Base-by-base conservation (phyloP, 2,888 invertebrate genomes). In the Agrotis clavis region DNA sequence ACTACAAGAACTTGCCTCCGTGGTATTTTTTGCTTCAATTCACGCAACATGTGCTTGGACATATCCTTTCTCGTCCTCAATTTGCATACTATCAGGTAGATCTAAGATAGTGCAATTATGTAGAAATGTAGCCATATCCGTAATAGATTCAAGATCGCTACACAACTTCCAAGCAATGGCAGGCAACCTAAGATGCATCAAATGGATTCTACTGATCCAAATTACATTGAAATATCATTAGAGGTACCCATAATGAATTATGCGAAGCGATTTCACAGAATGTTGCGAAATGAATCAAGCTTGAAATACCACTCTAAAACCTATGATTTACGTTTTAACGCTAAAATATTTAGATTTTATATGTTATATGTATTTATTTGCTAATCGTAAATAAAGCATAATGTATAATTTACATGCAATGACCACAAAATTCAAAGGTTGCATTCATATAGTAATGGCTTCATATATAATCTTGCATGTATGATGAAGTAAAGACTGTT, bases 341-440 rank as follows among this genome's bases (percentile, higher is more conserved):
- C 45, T 19, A 60, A 70, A 53, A 68, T 79, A 75, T 77, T 75
- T 62, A 54, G 18, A 82, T 65, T 78, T 59, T 53, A 59, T 59
- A 48, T 64, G 35, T 63, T 63, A 82, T 63, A 79, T 79, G 83
- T 83, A 83, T 83, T 82, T 82, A 83, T 83, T 82, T 63, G 45
- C 53, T 61, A 69, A 79, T 79, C 35, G 47, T 57, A 63, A 82
- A 78, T 51, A 70, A 45, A 41, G 48, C 21, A 21, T 73, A 59
- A 77, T 77, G 25, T 25, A 60, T 64, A 21, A 80, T 79, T 80
- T 80, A 59, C 70, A 74, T 67, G 71, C 56, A 61, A 64, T 73
- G 48, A 62, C 75, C 72, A 81, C 70, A 50, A 68, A 77, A 74
- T 57, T 41, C 18, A 73, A 77, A 74, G 74, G 77, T 79, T 70